Evolutionary conservation across 2,113 vertebrate species (phyloP).

Genomic region (Tachuris rubrigastra): DNA sequence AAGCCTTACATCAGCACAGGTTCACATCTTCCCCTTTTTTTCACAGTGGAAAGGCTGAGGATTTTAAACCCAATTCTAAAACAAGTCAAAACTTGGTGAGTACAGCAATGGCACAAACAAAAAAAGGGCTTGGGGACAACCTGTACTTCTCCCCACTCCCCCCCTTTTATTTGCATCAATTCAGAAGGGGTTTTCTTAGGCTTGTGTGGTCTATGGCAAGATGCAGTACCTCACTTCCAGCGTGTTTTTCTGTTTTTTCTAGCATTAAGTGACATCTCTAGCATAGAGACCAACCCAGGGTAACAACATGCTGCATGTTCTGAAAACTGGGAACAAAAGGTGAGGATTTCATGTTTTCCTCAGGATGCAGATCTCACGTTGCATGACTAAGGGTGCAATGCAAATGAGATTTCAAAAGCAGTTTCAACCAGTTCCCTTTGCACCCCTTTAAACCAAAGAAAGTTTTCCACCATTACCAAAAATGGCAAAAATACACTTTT

Average conservation of each 20-base stretch:
- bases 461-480: background rate
- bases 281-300: background rate
- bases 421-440: background rate
- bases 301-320: background rate
- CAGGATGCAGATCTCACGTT: background rate
- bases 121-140: background rate
- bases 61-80: constrained; percentile 15
- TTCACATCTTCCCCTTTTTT: background rate
- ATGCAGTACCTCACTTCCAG: background rate
- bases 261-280: background rate
- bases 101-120: background rate
- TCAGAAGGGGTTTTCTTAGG: background rate
- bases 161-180: background rate
- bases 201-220: background rate
- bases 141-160: background rate
- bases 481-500: background rate
- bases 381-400: background rate
- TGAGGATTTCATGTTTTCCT: background rate
- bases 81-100: constrained; percentile 13
- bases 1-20: background rate
- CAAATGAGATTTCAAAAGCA: background rate
- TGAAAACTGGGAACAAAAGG: constrained; percentile 10
- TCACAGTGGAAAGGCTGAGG: background rate
- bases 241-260: background rate
- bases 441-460: background rate